Evolutionary conservation across 2,797 vertebrate species (phyloP), one percentile per base, ranked within the genome.

Genomic region (Xenentodon cancila): DNA sequence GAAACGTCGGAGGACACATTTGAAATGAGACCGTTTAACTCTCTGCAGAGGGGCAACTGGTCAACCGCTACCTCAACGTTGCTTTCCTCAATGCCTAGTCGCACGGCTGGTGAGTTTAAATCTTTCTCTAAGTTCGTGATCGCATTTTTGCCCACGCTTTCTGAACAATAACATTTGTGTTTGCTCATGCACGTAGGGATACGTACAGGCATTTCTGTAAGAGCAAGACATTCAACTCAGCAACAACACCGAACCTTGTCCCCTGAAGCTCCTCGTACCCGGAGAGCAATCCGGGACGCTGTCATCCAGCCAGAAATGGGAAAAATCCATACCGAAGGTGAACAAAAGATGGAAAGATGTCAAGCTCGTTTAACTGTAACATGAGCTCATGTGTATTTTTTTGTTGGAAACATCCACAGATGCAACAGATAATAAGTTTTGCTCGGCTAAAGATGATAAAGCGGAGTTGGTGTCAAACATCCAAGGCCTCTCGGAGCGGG

Each of bases 31-130:
- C 15, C 64, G 73, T 1, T 0, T 0, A 3, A 9, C 30, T 16
- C 55, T 37, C 51, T 84, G 56, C 59, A 60, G 34, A 80, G 73
- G 11, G 2, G 75, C 0, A 1, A 0, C 4, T 85, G 80, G 73
- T 90, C 92, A 30, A 30, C 84, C 0, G 77, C 92, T 7, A 92
- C 95, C 0, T 70, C 90, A 13, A 90, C 52, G 52, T 88, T 97
- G 71, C 73, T 96, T 2, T 92, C 94, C 59, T 87, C 82, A 32
- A 94, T 96, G 95, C 96, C 96, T 7, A 97, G 96, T 62, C 91
- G 92, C n/a, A 92, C 90, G 46, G 89, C 94, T 0, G 93, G 96
- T 97, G 79, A 92, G 93, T 52, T 4, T 0, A 59, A 50, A 32
- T 34, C 7, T 27, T 12, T 30, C 0, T 21, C 8, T 32, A 3